Percentiles rank a stretch among this genome's conserved stretches.
These are phyloP conservation scores for Procambarus clarkii DNA, from an alignment of 1,140 invertebrate species.

Conservation along the genomic window DNA sequence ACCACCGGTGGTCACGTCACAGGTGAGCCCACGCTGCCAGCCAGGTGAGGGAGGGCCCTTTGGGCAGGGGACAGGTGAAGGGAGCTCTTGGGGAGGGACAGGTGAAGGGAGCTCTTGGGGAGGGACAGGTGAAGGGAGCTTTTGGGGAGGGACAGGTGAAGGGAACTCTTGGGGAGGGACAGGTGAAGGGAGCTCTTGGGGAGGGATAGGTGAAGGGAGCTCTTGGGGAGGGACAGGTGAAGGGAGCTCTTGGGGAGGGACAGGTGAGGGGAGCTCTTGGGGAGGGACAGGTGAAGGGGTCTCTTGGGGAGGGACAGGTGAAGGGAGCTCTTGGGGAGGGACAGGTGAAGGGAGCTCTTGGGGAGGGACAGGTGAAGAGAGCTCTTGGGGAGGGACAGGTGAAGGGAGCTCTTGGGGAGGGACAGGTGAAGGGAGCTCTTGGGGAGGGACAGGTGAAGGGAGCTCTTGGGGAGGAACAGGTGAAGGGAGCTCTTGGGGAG, in stretches of 20 bases:
- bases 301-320: neutral
- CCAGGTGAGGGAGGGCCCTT: neutral
- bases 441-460: too few relatives aligned
- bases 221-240: neutral
- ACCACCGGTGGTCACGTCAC: slow-evolving; percentile 84
- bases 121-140: neutral
- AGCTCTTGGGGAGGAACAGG: too few relatives aligned
- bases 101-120: neutral
- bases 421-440: too few relatives aligned
- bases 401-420: too few relatives aligned
- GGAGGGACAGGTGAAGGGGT: neutral
- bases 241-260: neutral
- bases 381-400: neutral
- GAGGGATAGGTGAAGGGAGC: neutral
- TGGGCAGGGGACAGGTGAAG: too few relatives aligned
- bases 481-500: too few relatives aligned
- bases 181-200: neutral
- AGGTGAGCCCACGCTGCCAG: slow-evolving; percentile 77
- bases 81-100: neutral
- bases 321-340: too few relatives aligned
- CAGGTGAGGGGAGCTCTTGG: neutral
- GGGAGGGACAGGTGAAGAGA: neutral
- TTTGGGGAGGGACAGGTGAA: neutral
- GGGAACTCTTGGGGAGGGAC: neutral
- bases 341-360: neutral